Percentiles rank a stretch among this genome's conserved stretches.
Conservation (phyloP, 1,140 invertebrate species). For the Tenebrio molitor region DNA sequence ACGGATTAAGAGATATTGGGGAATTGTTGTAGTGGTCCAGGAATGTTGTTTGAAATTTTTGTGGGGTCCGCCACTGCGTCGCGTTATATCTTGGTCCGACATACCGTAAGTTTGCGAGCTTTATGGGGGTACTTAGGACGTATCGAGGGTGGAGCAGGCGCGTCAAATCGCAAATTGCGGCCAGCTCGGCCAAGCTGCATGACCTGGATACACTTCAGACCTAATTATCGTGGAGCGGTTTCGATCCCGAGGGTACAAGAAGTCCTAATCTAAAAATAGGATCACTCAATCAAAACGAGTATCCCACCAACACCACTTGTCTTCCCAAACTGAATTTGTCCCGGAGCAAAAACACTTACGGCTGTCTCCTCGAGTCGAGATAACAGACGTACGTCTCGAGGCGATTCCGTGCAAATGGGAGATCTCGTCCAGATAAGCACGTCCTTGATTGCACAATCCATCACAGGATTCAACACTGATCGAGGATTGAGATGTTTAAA, state of each 20-base stretch:
- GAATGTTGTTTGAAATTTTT: background rate
- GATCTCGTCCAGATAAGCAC: slow-evolving; percentile 53
- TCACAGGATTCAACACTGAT: slow-evolving; percentile 57
- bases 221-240: slow-evolving; percentile 29
- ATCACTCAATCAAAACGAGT: slow-evolving; percentile 47
- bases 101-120: background rate
- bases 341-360: slow-evolving; percentile 55
- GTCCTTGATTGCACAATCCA: slow-evolving; percentile 57
- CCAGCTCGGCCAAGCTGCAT: background rate
- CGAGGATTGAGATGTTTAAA: slow-evolving; percentile 58
- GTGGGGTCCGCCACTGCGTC: background rate
- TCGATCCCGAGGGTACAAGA: slow-evolving; percentile 20
- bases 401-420: slow-evolving; percentile 52
- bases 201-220: slow-evolving; percentile 19
- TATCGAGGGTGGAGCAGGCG: slow-evolving; percentile 2
- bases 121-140: background rate
- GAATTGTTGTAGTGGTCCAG: too few species aligned
- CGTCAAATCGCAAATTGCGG: slow-evolving; percentile 12
- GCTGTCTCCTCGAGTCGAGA: slow-evolving; percentile 42
- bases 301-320: slow-evolving; percentile 48
- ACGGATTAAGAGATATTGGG: too few species aligned
- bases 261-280: slow-evolving; percentile 43
- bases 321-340: slow-evolving; percentile 56
- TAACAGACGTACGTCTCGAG: slow-evolving; percentile 54
- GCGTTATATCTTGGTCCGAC: background rate